Conservation (phyloP, 2,888 invertebrate species). For the Hyalella azteca region DNA sequence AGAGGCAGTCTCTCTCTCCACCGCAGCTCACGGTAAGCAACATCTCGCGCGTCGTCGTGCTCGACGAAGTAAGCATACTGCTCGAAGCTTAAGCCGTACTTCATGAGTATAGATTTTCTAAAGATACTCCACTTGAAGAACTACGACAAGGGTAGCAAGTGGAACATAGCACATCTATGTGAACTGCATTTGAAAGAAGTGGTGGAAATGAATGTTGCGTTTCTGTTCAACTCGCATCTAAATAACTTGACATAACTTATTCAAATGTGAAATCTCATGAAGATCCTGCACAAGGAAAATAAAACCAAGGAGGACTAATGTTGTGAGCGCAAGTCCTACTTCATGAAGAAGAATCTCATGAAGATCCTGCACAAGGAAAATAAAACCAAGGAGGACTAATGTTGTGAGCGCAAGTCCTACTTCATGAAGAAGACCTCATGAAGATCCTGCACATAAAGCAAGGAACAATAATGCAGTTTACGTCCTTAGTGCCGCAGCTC, state of each 20-base stretch:
- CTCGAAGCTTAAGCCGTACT: slow-evolving; percentile 85
- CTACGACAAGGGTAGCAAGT: no score
- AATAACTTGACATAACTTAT: no score
- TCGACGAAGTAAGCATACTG: slow-evolving; percentile 91
- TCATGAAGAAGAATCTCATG: slow-evolving; percentile 88
- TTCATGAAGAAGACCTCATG: slow-evolving; percentile 89
- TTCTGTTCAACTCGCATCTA: no score
- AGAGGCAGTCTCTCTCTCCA: no score
- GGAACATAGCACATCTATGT: no score
- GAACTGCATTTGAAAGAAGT: no score
- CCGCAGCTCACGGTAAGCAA: slow-evolving; percentile 87
- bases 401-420: slow-evolving; percentile 90
- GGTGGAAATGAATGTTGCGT: no score
- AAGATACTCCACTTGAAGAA: no score
- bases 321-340: slow-evolving; percentile 91
- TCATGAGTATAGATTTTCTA: slow-evolving; percentile 89
- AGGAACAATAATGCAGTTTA: slow-evolving; percentile 1
- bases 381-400: slow-evolving; percentile 37
- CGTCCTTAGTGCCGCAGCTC: no score
- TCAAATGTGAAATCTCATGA: no score
- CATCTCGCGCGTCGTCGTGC: slow-evolving; percentile 76
- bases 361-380: slow-evolving; percentile 74
- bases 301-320: slow-evolving; percentile 38
- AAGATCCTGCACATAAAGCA: slow-evolving; percentile 74
- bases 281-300: slow-evolving; percentile 72